These are phyloP conservation scores for Dynastes maya DNA, from an alignment of 2,888 invertebrate genomes.

Conservation along the genomic window DNA sequence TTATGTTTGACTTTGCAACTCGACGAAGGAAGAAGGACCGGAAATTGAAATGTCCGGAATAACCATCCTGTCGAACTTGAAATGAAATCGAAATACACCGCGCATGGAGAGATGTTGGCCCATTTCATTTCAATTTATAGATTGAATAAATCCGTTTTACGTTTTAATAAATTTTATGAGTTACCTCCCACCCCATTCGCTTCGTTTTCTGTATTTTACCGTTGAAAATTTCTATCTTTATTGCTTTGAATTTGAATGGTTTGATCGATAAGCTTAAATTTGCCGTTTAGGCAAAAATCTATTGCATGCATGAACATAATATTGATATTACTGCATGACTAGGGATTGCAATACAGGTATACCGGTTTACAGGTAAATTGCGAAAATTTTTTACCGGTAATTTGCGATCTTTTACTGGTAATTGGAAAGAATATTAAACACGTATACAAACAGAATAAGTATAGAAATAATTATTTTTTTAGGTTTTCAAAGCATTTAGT, in stretches of 20 bases:
- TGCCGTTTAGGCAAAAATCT: no score
- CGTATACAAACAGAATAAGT: no score
- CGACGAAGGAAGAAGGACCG: constrained; percentile 3
- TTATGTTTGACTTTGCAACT: constrained; percentile 27
- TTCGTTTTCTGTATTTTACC: neutral
- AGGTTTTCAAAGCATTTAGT: no score
- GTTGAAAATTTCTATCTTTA: neutral
- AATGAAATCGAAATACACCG: constrained; percentile 13
- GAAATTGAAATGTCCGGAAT: constrained; percentile 26
- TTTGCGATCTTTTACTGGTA: no score
- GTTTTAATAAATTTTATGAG: constrained; percentile 9
- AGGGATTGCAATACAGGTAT: no score
- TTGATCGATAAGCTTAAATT: neutral
- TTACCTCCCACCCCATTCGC: neutral
- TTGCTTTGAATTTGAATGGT: neutral
- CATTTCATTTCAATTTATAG: neutral
- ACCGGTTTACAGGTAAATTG: no score
- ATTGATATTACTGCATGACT: no score
- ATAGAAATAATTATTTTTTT: no score
- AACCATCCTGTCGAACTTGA: neutral
- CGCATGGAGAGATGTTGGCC: constrained; percentile 4
- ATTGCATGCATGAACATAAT: no score
- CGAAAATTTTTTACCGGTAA: no score
- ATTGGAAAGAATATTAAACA: no score
- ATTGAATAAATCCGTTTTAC: constrained; percentile 22